Percentiles rank a stretch among this genome's conserved stretches.
These are phyloP conservation scores for Chelonus insularis DNA, from an alignment of 1,140 invertebrate genomes.

Conservation along the genomic window DNA sequence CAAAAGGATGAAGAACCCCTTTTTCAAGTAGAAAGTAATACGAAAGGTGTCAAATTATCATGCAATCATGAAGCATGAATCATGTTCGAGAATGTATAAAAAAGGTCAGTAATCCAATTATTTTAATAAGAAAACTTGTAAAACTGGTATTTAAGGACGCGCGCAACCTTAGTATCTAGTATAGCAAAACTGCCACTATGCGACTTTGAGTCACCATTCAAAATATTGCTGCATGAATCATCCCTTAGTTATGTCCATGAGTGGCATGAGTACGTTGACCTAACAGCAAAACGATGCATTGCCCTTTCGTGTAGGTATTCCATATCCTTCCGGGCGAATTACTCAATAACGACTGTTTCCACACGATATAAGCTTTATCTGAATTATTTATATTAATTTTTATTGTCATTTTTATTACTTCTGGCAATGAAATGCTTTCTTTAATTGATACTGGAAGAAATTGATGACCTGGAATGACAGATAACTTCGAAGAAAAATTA, in stretches of 20 bases:
- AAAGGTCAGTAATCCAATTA: too few species aligned
- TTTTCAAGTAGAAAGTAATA: too few species aligned
- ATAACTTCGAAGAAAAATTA: too few species aligned
- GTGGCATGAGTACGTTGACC: constrained; percentile 35
- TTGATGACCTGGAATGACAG: too few species aligned
- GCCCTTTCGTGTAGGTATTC: neutral
- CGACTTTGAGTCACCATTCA: constrained; percentile 43
- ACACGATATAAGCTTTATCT: neutral
- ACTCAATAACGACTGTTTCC: too few species aligned
- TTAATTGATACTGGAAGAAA: neutral
- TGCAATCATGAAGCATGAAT: too few species aligned
- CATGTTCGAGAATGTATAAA: too few species aligned
- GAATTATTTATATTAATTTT: neutral
- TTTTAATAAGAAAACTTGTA: neutral
- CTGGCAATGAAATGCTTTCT: neutral
- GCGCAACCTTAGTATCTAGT: too few species aligned
- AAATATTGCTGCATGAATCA: constrained; percentile 42
- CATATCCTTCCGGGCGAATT: too few species aligned
- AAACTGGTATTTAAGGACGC: too few species aligned
- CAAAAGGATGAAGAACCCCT: too few species aligned
- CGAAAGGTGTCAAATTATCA: too few species aligned
- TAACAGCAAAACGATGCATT: constrained; percentile 1
- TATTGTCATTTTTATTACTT: neutral
- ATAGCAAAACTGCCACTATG: constrained; percentile 34
- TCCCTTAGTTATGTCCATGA: constrained; percentile 26